Evolutionary conservation across 2,797 vertebrate species (phyloP), one percentile per base, ranked within the genome.

Genomic region (Bovichtus variegatus): DNA sequence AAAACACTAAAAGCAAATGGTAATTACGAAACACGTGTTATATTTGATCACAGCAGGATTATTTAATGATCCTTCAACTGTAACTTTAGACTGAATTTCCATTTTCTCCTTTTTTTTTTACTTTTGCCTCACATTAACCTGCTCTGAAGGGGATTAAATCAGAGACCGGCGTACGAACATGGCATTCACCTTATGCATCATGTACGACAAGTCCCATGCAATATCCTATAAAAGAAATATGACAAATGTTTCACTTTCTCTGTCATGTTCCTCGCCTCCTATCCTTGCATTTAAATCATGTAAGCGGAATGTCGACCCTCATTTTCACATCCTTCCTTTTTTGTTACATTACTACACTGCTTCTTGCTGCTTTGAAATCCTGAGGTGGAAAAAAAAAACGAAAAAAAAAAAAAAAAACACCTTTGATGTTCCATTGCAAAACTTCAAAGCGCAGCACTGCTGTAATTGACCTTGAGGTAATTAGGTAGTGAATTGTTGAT

Each of bases 401-500:
- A 68, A 68, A 74, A 78, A 84, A 75, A 76, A n/a, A 55, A 76
- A 68, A 68, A 74, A 78, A 84, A 75, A 76, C 80, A 88, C 81
- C 91, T 94, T 94, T 94, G 90, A 94, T 92, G 92, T 94, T 91
- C 50, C 78, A 86, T 86, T 84, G 87, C 83, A 1, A 80, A 81
- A 88, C 92, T 94, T 93, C 91, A 93, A 94, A 93, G 93, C 76
- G 11, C 50, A 71, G 67, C 47, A 54, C 80, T 80, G 83, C 82
- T 84, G 74, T 90, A 92, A 91, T 88, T 92, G 91, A 93, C 91
- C 91, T 95, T 91, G 81, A 84, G 83, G 78, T 91, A 93, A 94
- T 94, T 92, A 91, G 78, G 40, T 60, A 43, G 74, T 60, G 88
- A 84, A 90, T 85, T 89, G 87, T 92, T 92, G 85, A 85, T 89